phyloP scores from a whole-genome alignment of 2,888 invertebrate species.

The Scaptomyza flava region DNA sequence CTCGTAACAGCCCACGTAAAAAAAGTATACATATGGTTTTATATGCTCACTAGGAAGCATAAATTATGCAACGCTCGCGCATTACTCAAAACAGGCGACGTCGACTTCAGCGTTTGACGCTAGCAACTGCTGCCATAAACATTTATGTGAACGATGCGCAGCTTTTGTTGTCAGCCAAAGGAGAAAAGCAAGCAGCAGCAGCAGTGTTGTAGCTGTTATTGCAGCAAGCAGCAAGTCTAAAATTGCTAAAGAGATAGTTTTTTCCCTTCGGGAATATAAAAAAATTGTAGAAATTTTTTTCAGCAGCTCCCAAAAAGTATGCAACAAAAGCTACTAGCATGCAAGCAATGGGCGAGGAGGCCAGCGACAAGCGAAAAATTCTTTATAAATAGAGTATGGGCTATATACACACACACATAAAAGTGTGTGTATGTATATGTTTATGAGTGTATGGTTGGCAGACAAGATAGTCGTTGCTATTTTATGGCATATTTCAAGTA shows the following conservation, averaged over 20 bases:
- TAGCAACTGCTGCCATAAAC: slow-evolving; percentile 59
- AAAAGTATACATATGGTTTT: slow-evolving; percentile 35
- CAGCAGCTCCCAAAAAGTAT: slow-evolving; percentile 38
- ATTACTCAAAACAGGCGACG: slow-evolving; percentile 66
- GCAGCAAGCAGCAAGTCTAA: slow-evolving; percentile 24
- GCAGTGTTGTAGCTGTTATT: neutral
- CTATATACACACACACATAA: neutral
- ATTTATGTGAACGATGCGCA: slow-evolving; percentile 63
- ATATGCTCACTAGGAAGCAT: slow-evolving; percentile 52
- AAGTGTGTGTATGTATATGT: neutral
- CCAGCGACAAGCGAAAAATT: slow-evolving; percentile 18
- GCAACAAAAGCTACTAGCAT: slow-evolving; percentile 38
- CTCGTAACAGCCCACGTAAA: too few relatives aligned
- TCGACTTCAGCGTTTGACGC: slow-evolving; percentile 30
- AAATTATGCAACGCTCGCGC: slow-evolving; percentile 71
- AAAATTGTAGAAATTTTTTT: slow-evolving; percentile 35
- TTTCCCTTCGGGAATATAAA: neutral
- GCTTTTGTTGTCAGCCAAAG: slow-evolving; percentile 60
- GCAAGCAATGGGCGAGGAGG: slow-evolving; percentile 23
- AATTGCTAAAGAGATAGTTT: slow-evolving; percentile 37
- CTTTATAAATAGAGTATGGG: slow-evolving; percentile 5
- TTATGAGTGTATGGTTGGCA: slow-evolving; percentile 27
- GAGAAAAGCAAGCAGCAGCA: neutral
- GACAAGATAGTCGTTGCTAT: slow-evolving; percentile 44
- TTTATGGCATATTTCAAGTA: slow-evolving; percentile 49